Conservation (phyloP, 2,888 invertebrate species). For the Tuta absoluta region DNA sequence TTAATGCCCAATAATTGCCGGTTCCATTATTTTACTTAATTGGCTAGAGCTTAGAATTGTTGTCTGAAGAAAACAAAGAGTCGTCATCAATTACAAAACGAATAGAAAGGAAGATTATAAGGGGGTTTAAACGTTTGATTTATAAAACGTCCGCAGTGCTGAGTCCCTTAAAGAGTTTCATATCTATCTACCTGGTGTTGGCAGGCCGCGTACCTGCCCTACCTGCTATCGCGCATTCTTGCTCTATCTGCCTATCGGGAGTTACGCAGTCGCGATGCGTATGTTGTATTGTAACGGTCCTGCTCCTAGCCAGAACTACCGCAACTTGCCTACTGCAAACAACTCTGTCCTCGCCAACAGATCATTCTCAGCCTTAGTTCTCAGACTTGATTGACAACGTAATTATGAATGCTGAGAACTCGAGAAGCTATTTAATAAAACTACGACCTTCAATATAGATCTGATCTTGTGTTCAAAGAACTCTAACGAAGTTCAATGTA, state of each 20-base stretch:
- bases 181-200: constrained; percentile 14
- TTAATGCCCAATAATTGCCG: constrained; percentile 10
- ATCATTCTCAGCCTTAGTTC: constrained; percentile 51
- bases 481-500: constrained; percentile 8
- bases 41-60: not conserved
- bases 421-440: constrained; percentile 43
- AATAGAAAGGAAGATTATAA: constrained; percentile 9
- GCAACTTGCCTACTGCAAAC: constrained; percentile 39
- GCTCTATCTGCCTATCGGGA: constrained; percentile 66
- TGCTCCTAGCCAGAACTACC: constrained; percentile 22
- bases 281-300: constrained; percentile 70
- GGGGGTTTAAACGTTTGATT: not conserved
- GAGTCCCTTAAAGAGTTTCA: not conserved
- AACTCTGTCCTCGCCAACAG: constrained; percentile 54
- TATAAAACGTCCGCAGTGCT: not conserved
- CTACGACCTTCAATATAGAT: constrained; percentile 47
- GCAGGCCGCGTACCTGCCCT: constrained; percentile 30
- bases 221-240: constrained; percentile 62
- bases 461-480: constrained; percentile 33
- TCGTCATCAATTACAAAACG: not conserved
- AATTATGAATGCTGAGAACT: constrained; percentile 59
- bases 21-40: constrained; percentile 8
- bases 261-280: constrained; percentile 46
- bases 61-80: not conserved
- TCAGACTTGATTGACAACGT: constrained; percentile 60